Base-by-base conservation (phyloP, 2,888 invertebrate genomes). In the Anodontia alba region DNA sequence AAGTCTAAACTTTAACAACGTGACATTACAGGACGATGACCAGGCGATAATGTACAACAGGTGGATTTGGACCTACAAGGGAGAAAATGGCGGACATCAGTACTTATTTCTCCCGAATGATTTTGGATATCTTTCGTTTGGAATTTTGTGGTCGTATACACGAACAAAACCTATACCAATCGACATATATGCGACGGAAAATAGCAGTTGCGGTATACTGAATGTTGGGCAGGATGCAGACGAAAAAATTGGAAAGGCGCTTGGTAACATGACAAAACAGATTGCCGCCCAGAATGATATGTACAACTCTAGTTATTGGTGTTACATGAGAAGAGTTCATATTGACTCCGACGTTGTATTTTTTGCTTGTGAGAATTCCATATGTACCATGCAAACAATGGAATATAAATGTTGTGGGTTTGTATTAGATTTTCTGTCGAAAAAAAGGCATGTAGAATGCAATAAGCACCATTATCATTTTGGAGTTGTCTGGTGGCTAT, bases 41-140 rank as follows among this genome's bases (percentile, higher is more conserved):
- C 17, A 51, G 7, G 76, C 76, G 0, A 78, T 82, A 33, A 38
- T 38, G 20, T 15, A 49, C 31, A 26, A 38, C n/a, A 69, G 76
- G 23, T 83, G 83, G 83, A 31, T 83, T 0, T 83, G 83, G 83
- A 83, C 83, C 15, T 83, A 75, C 43, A 71, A 75, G 36, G 83
- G 83, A 5, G 42, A 72, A 5, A 49, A 71, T 71, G 83, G 83
- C 1, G 83, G 68, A 1, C 33, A 77, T 31, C 67, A 77, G 31
- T 77, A 74, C 33, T 69, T 83, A 0, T 83, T 51, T 43, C 33
- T 83, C 1, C 83, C 83, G 15, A 73, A 54, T 23, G 83, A 80
- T 33, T 83, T 75, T 38, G 76, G 82, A 15, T 82, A 82, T 33
- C 43, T 79, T 23, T 82, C 82, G 15, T 74, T 82, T 38, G 82